Evolutionary conservation across 2,113 vertebrate genomes (phyloP), one percentile per base, ranked within the genome.

Genomic region (Charadrius vociferus): DNA sequence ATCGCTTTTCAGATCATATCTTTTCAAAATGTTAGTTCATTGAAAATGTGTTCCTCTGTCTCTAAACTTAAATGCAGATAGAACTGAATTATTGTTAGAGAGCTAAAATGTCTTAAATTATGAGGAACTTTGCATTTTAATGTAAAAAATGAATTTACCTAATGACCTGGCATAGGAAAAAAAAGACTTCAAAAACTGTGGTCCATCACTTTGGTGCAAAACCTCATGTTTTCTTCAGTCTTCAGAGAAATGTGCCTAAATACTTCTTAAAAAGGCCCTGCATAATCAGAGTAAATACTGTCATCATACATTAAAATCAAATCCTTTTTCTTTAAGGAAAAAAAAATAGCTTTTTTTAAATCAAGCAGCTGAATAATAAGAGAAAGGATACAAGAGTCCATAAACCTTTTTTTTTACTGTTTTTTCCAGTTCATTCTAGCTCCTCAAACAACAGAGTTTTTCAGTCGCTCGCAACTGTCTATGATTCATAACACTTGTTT

Each of bases 401-500:
- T 74, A 96, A 96, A 78, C 9, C 73, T 58, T 92, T 86, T 53
- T 75, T 94, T 90, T 85, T 59, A 77, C 27, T 86, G 49, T 78
- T 86, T 95, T 95, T 94, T 94, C 87, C 45, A 70, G 45, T 97
- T 97, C 89, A 67, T 96, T 97, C 74, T 65, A 78, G 7, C 84
- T 89, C 37, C 88, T 93, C 78, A 91, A 92, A 97, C 23, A 92
- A 41, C 82, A 90, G 88, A 87, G 58, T 88, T 93, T 95, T 72
- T 95, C 68, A 87, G 81, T 75, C 65, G 8, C 95, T 94, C 74
- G 66, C 81, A 96, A 94, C 92, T 85, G 77, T 83, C 88, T 95
- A 56, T 80, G 77, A 96, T 86, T 81, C 58, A 45, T 15, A 97
- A 88, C 97, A 97, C 90, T 98, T 98, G 98, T 75, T 98, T 98